These are phyloP conservation scores for Aspiorhynchus laticeps DNA, from an alignment of 2,113 vertebrate species.

Conservation along the genomic window DNA sequence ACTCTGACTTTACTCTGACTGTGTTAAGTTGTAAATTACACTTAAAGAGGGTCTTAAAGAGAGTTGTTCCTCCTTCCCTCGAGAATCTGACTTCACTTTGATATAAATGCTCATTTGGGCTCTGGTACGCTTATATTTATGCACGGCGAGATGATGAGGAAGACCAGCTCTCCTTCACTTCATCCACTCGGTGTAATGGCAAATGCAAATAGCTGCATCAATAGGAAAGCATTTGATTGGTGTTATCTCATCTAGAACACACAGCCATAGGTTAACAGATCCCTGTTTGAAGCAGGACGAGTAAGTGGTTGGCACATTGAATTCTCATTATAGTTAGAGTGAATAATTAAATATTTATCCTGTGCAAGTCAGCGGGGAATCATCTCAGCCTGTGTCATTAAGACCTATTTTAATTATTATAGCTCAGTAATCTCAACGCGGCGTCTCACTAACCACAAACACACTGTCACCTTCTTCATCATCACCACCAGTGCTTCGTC, in stretches of 20 bases:
- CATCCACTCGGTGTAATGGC: constrained; percentile 48
- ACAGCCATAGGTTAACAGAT: constrained; percentile 61
- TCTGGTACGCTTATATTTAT: not conserved
- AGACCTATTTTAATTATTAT: constrained; percentile 75
- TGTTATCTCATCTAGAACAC: constrained; percentile 61
- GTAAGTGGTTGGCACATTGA: constrained; percentile 63
- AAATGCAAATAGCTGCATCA: constrained; percentile 46
- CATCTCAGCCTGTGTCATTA: constrained; percentile 71
- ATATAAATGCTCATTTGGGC: not conserved
- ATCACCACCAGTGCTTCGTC: not conserved
- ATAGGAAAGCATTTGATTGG: constrained; percentile 54
- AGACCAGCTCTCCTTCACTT: constrained; percentile 48
- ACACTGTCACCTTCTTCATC: constrained; percentile 62
- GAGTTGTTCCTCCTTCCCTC: not conserved
- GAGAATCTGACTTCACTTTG: not conserved
- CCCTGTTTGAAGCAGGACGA: constrained; percentile 53
- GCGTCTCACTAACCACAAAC: constrained; percentile 42
- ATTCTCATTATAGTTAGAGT: constrained; percentile 69
- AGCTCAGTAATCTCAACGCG: constrained; percentile 68
- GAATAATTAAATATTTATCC: constrained; percentile 77
- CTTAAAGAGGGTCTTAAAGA: not conserved
- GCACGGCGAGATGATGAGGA: not conserved
- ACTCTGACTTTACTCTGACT: not conserved
- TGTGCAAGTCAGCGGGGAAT: constrained; percentile 61
- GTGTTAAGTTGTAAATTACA: not conserved